Evolutionary conservation across 2,113 vertebrate species (phyloP).

Genomic region (Scomber japonicus): DNA sequence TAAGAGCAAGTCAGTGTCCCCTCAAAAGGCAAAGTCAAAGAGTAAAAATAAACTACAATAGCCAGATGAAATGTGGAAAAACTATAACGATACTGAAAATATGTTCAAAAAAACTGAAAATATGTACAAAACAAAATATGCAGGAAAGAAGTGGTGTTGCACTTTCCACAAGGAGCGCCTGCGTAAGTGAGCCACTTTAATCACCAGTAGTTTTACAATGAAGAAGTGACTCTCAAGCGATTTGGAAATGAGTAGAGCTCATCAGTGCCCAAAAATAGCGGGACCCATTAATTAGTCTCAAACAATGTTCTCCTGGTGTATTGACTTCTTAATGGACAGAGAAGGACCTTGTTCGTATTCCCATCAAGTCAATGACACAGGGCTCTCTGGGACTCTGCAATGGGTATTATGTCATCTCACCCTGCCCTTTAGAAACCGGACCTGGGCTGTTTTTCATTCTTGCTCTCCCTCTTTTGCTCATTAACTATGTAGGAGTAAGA

Average conservation of each 20-base stretch:
- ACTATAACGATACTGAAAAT: constrained; percentile 8
- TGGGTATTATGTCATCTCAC: constrained; percentile 84
- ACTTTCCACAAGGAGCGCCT: background rate
- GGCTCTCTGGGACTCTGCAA: constrained; percentile 71
- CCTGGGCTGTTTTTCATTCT: constrained; percentile 67
- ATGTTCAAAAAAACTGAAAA: constrained; percentile 9
- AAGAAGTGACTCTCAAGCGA: constrained; percentile 77
- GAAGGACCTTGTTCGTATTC: constrained; percentile 83
- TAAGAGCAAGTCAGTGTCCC: constrained; percentile 17
- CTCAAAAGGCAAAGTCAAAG: constrained; percentile 25
- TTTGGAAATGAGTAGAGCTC: constrained; percentile 78
- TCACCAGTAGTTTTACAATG: constrained; percentile 72
- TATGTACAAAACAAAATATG: constrained; percentile 16
- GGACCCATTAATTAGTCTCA: constrained; percentile 85
- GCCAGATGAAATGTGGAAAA: constrained; percentile 1
- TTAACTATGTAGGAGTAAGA: constrained; percentile 83
- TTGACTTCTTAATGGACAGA: constrained; percentile 87
- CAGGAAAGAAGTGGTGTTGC: background rate
- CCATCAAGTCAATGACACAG: constrained; percentile 82
- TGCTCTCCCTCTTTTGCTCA: constrained; percentile 75
- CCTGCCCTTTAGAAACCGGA: constrained; percentile 82
- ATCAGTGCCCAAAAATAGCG: constrained; percentile 76
- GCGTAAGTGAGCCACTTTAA: constrained; percentile 71
- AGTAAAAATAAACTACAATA: constrained; percentile 16
- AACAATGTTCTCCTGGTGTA: constrained; percentile 83